phyloP scores from a whole-genome alignment of 2,113 vertebrate species.

The Heterochromis multidens region DNA sequence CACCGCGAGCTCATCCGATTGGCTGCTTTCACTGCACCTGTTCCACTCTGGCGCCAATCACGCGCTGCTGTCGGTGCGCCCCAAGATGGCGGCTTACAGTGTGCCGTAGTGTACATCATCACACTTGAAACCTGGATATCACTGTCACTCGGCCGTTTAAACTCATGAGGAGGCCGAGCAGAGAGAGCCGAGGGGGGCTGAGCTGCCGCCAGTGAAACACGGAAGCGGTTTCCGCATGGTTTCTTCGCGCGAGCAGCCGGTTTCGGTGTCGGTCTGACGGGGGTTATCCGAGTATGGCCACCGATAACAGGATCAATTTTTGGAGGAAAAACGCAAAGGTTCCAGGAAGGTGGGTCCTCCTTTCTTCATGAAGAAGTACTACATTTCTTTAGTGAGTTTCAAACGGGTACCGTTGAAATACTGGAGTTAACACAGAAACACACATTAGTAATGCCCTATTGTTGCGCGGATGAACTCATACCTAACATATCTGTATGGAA shows the following conservation, averaged over 20 bases:
- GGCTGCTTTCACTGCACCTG: conserved; percentile 64
- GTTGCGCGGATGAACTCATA: background rate
- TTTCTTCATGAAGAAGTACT: background rate
- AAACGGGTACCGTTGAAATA: background rate
- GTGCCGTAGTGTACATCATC: conserved; percentile 23
- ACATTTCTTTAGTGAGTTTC: background rate
- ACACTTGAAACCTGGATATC: conserved; percentile 6
- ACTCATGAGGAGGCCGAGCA: background rate
- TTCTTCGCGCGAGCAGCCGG: background rate
- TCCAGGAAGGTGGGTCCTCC: conserved; percentile 86
- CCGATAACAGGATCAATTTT: conserved; percentile 90
- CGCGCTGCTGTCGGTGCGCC: conserved; percentile 14
- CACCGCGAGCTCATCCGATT: conserved; percentile 55
- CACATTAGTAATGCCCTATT: background rate
- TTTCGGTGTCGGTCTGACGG: conserved; percentile 21
- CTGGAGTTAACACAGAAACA: background rate
- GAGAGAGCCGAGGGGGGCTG: background rate
- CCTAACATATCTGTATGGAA: background rate
- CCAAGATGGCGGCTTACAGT: conserved; percentile 87
- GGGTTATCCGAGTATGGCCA: conserved; percentile 79
- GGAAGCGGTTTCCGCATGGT: conserved; percentile 18
- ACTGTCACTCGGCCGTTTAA: background rate
- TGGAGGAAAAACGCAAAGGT: conserved; percentile 91
- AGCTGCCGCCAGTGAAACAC: background rate
- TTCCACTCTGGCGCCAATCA: conserved; percentile 74